Evolutionary conservation across 1,140 invertebrate species (phyloP), one percentile per base, ranked within the genome.

Genomic region (Geopemphigus sp.): DNA sequence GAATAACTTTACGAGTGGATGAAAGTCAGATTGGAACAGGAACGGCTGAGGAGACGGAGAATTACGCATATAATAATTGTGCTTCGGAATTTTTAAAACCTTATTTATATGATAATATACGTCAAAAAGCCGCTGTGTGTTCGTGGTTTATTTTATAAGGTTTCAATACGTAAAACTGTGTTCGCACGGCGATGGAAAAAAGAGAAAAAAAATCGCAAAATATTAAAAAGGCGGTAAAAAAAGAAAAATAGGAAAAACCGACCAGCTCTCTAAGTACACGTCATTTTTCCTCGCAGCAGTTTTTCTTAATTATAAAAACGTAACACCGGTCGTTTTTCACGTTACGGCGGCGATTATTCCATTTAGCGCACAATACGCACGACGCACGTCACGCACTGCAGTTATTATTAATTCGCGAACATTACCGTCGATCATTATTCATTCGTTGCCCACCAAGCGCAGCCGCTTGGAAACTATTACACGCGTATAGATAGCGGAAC

Each of bases 41-140:
- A n/a, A 39, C 32, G 32, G 32, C 32, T 3, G 32, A 39, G 32
- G 8, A 8, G 8, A 39, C 32, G 32, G n/a, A n/a, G n/a, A n/a
- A 39, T 8, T 39, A 39, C 32, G 32, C 8, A 39, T 39, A 39
- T 39, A 4, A 39, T 8, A 39, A 39, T 39, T 66, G 11, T 45
- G 22, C 50, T 68, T 26, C 32, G 22, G 45, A 50, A 45, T 24
- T 68, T 47, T 68, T 15, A 19, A 68, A 47, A 68, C 5, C 39
- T 68, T 68, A 68, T 68, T 68, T 68, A 68, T 68, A 68, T 68
- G 66, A 68, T 68, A 68, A 68, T 68, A 50, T 50, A 50, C 14
- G 24, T 45, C 66, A 12, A 19, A 11, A 2, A 19, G 64, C 39
- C 10, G 66, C 4, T 50, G 47, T n/a, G n/a, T n/a, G n/a, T n/a